A percentile compares a stretch with the other conserved stretches of the same genome.
These are phyloP conservation scores for Ostrea denselamellosa DNA, from an alignment of 1,140 invertebrate genomes.

Conservation along the genomic window DNA sequence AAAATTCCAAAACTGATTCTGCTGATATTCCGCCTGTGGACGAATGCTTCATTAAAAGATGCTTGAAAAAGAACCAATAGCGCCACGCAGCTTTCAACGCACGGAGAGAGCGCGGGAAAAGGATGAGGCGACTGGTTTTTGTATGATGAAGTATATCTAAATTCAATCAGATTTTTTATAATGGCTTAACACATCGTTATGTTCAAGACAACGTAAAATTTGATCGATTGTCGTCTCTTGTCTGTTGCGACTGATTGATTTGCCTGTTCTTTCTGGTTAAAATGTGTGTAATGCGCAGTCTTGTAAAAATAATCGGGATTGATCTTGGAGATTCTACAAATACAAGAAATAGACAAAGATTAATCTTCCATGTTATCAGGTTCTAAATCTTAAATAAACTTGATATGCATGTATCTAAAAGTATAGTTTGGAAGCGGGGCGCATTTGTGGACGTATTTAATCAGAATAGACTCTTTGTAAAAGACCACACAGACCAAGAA, in stretches of 20 bases:
- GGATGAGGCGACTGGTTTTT: neutral
- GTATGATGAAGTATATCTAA: conserved; percentile 30
- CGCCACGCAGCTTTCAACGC: neutral
- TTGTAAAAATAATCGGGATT: conserved; percentile 21
- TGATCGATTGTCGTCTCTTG: conserved; percentile 24
- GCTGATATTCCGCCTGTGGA: neutral
- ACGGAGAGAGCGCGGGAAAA: neutral
- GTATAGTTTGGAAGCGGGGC: too few relatives aligned
- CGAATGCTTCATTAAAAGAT: neutral
- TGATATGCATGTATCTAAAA: too few relatives aligned
- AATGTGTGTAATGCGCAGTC: conserved; percentile 24
- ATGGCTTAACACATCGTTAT: conserved; percentile 38
- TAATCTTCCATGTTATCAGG: neutral
- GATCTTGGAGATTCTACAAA: neutral
- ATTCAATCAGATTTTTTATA: conserved; percentile 28
- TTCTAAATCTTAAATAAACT: neutral
- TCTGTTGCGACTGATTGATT: conserved; percentile 13
- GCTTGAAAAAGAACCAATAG: neutral
- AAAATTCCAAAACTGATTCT: neutral
- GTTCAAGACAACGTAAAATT: conserved; percentile 23
- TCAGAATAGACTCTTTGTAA: too few relatives aligned
- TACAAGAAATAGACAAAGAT: neutral
- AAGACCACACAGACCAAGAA: too few relatives aligned
- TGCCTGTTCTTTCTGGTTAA: conserved; percentile 14
- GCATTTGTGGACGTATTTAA: too few relatives aligned